A percentile compares a stretch with the other conserved stretches of the same genome.
phyloP scores from a whole-genome alignment of 1,140 invertebrate species.

The Scaptomyza pallida region DNA sequence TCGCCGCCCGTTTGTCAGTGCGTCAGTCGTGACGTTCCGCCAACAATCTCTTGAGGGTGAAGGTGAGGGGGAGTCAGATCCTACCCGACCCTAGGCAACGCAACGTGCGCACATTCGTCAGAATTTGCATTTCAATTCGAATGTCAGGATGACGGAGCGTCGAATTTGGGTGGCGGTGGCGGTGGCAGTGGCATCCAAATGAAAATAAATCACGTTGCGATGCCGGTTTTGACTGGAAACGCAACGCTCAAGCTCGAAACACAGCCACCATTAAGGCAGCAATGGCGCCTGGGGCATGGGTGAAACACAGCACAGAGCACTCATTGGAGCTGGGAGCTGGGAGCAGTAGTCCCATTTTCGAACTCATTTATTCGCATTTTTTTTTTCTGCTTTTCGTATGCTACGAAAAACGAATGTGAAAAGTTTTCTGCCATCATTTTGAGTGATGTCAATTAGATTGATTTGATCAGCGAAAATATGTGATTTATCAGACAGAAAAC shows the following conservation, averaged over 20 bases:
- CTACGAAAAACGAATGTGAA: constrained; percentile 73
- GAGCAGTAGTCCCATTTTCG: constrained; percentile 37
- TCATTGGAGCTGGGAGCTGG: neutral
- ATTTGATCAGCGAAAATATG: constrained; percentile 84
- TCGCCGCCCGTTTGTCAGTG: constrained; percentile 60
- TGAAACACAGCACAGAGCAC: constrained; percentile 1
- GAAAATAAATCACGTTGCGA: constrained; percentile 78
- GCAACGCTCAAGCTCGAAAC: constrained; percentile 53
- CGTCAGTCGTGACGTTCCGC: constrained; percentile 22
- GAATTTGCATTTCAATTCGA: constrained; percentile 83
- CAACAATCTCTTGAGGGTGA: constrained; percentile 8
- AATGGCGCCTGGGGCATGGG: constrained; percentile 46
- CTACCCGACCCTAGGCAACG: constrained; percentile 43
- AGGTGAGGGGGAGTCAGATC: neutral
- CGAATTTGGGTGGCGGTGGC: constrained; percentile 64
- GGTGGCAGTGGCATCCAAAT: constrained; percentile 70
- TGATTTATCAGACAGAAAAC: constrained; percentile 83
- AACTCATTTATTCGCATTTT: constrained; percentile 78
- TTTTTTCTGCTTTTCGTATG: constrained; percentile 16
- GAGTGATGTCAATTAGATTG: constrained; percentile 84
- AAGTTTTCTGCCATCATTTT: constrained; percentile 84
- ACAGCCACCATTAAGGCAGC: constrained; percentile 73
- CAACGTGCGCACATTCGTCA: constrained; percentile 77
- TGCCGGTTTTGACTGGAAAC: constrained; percentile 17
- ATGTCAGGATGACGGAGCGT: constrained; percentile 77